Conservation (phyloP, 2,888 invertebrate genomes). For the Blera fallax region DNA sequence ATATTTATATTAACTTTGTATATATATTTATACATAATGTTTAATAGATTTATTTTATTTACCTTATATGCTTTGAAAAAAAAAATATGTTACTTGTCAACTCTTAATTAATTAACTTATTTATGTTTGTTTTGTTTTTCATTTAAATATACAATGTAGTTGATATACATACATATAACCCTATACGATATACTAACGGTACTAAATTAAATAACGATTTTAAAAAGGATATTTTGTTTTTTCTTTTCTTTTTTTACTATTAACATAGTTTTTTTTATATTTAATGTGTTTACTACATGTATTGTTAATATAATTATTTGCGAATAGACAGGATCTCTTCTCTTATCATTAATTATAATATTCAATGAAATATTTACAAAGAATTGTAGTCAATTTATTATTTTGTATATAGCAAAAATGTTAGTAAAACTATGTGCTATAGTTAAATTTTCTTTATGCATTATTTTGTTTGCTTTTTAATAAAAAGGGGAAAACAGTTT, state of each 20-base stretch:
- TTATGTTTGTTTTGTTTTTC: neutral
- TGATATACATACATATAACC: slow-evolving; percentile 6
- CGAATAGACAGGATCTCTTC: slow-evolving; percentile 57
- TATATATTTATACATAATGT: slow-evolving; percentile 26
- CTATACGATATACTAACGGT: slow-evolving; percentile 36
- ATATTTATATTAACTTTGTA: slow-evolving; percentile 45
- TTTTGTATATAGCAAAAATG: slow-evolving; percentile 3
- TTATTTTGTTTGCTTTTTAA: slow-evolving; percentile 20
- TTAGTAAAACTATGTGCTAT: slow-evolving; percentile 52
- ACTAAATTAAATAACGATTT: slow-evolving; percentile 67
- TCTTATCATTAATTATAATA: slow-evolving; percentile 23
- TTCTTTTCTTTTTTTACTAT: slow-evolving; percentile 1
- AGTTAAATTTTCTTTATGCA: slow-evolving; percentile 42
- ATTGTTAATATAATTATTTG: slow-evolving; percentile 12
- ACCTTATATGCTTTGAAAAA: slow-evolving; percentile 15
- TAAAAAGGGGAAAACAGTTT: slow-evolving; percentile 50
- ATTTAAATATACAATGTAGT: slow-evolving; percentile 51
- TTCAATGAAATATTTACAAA: slow-evolving; percentile 62
- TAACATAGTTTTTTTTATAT: slow-evolving; percentile 16
- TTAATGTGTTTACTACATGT: neutral
- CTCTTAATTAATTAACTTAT: slow-evolving; percentile 19
- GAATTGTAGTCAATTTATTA: neutral
- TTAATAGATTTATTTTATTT: neutral
- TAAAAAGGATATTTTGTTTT: slow-evolving; percentile 28
- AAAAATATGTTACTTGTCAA: slow-evolving; percentile 26